Conservation (phyloP, 1,140 invertebrate genomes). For the Bombus impatiens region DNA sequence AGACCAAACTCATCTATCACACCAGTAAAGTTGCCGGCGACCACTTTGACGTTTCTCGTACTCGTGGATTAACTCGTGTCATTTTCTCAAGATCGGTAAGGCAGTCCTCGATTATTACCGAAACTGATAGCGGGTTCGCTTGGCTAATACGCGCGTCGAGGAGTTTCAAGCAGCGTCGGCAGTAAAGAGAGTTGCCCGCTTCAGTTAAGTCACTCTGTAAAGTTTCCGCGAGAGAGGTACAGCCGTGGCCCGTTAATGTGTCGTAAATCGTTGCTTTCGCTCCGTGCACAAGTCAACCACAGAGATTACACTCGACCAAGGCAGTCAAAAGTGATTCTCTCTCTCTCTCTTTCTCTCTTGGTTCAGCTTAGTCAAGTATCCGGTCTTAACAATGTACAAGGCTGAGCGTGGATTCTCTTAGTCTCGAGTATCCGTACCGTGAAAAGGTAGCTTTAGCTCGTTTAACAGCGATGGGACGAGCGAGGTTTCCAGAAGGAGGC, state of each 20-base stretch:
- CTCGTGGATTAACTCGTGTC: background rate
- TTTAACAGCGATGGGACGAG: background rate
- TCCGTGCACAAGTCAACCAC: slow-evolving; percentile 47
- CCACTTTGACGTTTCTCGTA: background rate
- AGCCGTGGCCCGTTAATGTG: slow-evolving; percentile 46
- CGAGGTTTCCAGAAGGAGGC: background rate
- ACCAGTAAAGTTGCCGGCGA: background rate
- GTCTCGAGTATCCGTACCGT: slow-evolving; percentile 25
- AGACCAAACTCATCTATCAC: background rate
- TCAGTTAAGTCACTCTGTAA: slow-evolving; percentile 56
- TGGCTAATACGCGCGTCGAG: slow-evolving; percentile 21
- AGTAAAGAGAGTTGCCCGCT: slow-evolving; percentile 26
- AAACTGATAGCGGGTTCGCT: slow-evolving; percentile 8
- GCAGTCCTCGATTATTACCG: slow-evolving; percentile 21
- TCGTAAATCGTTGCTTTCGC: slow-evolving; percentile 56
- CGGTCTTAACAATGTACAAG: slow-evolving; percentile 53
- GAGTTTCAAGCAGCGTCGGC: slow-evolving; percentile 43
- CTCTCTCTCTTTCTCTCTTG: slow-evolving; percentile 11
- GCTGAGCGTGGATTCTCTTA: slow-evolving; percentile 1
- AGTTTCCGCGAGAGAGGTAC: slow-evolving; percentile 51
- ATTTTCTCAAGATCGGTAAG: background rate
- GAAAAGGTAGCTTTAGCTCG: slow-evolving; percentile 35
- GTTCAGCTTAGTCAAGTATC: slow-evolving; percentile 57
- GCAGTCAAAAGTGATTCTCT: slow-evolving; percentile 58
- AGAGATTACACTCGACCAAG: slow-evolving; percentile 51